A percentile compares a stretch with the other conserved stretches of the same genome.
phyloP scores from a whole-genome alignment of 2,797 vertebrate genomes.

The Rhinophrynus dorsalis region DNA sequence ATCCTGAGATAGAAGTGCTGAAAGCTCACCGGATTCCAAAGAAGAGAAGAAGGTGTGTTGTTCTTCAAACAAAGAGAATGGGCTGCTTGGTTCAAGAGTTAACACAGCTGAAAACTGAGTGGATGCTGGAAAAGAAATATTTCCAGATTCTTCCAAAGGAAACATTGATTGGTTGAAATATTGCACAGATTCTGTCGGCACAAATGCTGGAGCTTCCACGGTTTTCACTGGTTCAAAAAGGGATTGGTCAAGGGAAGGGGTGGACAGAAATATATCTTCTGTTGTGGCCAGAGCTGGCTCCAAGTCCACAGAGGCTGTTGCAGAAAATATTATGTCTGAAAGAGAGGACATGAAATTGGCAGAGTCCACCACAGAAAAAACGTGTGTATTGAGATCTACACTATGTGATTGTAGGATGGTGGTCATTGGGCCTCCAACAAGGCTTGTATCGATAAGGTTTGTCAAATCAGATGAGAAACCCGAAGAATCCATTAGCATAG shows the following conservation, averaged over 20 bases:
- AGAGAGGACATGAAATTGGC: conserved; percentile 53
- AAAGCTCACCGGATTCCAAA: conserved; percentile 28
- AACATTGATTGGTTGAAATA: conserved; percentile 25
- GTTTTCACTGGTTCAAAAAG: conserved; percentile 7
- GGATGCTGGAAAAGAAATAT: conserved; percentile 48
- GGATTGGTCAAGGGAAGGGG: background rate
- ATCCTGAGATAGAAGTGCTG: conserved; percentile 51
- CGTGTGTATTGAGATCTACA: conserved; percentile 40
- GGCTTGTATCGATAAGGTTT: conserved; percentile 39
- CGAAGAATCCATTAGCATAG: conserved; percentile 52
- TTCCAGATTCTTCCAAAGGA: background rate
- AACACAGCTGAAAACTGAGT: conserved; percentile 43
- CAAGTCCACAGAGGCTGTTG: conserved; percentile 68
- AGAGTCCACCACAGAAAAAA: conserved; percentile 59
- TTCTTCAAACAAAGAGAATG: background rate
- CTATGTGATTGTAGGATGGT: conserved; percentile 53
- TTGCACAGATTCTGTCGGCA: conserved; percentile 48
- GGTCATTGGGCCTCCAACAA: background rate
- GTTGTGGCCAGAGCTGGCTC: conserved; percentile 66
- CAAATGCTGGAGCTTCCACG: conserved; percentile 28
- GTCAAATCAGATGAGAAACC: conserved; percentile 32
- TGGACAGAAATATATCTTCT: conserved; percentile 30
- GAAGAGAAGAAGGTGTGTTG: conserved; percentile 41
- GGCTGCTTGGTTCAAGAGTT: conserved; percentile 52
- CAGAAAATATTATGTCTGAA: conserved; percentile 60